These are phyloP conservation scores for Neodiprion lecontei DNA, from an alignment of 1,140 invertebrate genomes.

Conservation along the genomic window DNA sequence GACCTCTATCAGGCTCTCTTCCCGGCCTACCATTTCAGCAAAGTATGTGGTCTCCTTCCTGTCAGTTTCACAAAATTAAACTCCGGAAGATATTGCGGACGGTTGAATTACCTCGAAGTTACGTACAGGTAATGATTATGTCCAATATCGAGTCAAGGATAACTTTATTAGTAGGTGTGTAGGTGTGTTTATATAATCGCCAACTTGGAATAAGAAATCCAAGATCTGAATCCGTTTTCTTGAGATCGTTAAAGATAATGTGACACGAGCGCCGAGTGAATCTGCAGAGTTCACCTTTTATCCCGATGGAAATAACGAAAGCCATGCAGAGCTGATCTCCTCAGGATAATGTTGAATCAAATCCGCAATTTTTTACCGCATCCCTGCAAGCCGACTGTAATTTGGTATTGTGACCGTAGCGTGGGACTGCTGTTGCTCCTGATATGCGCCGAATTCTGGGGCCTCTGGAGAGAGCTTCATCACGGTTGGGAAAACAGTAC, in stretches of 20 bases:
- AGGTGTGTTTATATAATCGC: too few relatives aligned
- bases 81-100: constrained; percentile 35
- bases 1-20: constrained; percentile 44
- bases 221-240: too few relatives aligned
- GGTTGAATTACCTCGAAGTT: constrained; percentile 32
- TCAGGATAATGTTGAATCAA: too few relatives aligned
- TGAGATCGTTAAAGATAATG: too few relatives aligned
- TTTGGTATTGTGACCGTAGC: constrained; percentile 21
- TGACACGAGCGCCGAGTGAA: too few relatives aligned
- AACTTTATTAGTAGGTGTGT: too few relatives aligned
- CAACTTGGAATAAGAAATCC: too few relatives aligned
- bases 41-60: constrained; percentile 46
- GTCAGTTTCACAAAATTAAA: constrained; percentile 36
- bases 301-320: too few relatives aligned
- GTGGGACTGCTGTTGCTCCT: constrained; percentile 34
- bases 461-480: constrained; percentile 51
- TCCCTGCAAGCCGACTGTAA: too few relatives aligned
- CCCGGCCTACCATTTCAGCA: constrained; percentile 49
- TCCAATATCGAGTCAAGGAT: background rate
- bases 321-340: too few relatives aligned
- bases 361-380: too few relatives aligned
- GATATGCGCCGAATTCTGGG: constrained; percentile 42
- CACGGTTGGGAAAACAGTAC: constrained; percentile 56
- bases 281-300: too few relatives aligned
- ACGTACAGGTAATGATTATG: constrained; percentile 42